Base-by-base conservation (phyloP, 1,140 invertebrate genomes). In the Zaprionus davidi region DNA sequence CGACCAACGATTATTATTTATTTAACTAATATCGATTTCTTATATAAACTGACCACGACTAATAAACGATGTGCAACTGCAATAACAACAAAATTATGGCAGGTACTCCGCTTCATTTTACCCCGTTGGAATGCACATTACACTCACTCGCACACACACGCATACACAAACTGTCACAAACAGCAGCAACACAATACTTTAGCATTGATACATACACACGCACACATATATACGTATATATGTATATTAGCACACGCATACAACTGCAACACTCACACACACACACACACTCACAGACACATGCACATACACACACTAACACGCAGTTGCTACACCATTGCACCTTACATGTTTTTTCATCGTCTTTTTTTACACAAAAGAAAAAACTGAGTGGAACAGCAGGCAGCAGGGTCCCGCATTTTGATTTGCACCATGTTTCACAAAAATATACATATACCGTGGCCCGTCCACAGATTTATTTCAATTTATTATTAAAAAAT, bases 101-200 rank as follows among this genome's bases (percentile, higher is more conserved):
- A 87, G 77, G 64, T 75, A 72, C 57, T 68, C 66, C 57, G 78
- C 73, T 77, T 65, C 67, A 71, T 79, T 80, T 84, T 84, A 90
- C 86, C 85, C 85, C 85, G 85, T 90, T 90, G 81, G 85, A 90
- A 90, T 90, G 86, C 85, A 90, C 81, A 88, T 84, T 84, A 88
- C 81, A 71, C 60, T 63, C 44, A 53, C 44, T 56, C 38, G 26
- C 55, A 66, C 41, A 78, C 44, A 65, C 58, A 60, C 88, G 76
- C 85, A 85, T 31, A 70, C 31, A 62, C 58, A 60, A 34, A 90
- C 90, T 79, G 85, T 90, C 78, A 88, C 80, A 38, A 68, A 22
- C 56, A 57, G 24, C 34, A 57, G 56, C 53, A 72, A 79, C 76
- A 78, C 56, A 66, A 75, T 66, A 82, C 81, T 31, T 28, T 31